Conservation (phyloP, 2,113 vertebrate genomes). For the Micronycteris hirsuta region DNA sequence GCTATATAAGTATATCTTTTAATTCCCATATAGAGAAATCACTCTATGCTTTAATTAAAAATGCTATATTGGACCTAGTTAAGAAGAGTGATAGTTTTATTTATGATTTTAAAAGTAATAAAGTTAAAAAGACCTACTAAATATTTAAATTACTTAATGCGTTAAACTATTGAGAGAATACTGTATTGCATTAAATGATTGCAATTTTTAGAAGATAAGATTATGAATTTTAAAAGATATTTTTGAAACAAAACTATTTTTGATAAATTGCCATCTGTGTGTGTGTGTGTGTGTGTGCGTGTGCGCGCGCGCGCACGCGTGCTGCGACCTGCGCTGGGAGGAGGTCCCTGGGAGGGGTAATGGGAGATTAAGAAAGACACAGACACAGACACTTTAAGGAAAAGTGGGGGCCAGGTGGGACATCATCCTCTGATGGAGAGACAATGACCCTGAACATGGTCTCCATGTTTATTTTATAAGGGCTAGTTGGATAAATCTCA, state of each 20-base stretch:
- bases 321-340: too few relatives aligned
- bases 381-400: too few relatives aligned
- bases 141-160: not conserved
- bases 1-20: constrained; percentile 9
- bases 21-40: constrained; percentile 2
- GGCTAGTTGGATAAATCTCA: too few relatives aligned
- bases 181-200: not conserved
- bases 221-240: not conserved
- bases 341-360: too few relatives aligned
- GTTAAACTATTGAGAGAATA: constrained; percentile 26
- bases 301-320: too few relatives aligned
- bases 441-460: too few relatives aligned
- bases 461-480: too few relatives aligned
- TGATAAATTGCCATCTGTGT: not conserved
- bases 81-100: constrained; percentile 4
- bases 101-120: constrained; percentile 29
- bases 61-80: not conserved
- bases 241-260: not conserved
- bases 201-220: not conserved
- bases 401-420: too few relatives aligned
- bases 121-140: not conserved
- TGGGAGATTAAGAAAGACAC: too few relatives aligned
- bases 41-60: not conserved
- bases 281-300: not conserved
- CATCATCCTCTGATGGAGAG: too few relatives aligned